phyloP scores from a whole-genome alignment of 2,113 vertebrate species.

The Phalacrocorax brasilianus region DNA sequence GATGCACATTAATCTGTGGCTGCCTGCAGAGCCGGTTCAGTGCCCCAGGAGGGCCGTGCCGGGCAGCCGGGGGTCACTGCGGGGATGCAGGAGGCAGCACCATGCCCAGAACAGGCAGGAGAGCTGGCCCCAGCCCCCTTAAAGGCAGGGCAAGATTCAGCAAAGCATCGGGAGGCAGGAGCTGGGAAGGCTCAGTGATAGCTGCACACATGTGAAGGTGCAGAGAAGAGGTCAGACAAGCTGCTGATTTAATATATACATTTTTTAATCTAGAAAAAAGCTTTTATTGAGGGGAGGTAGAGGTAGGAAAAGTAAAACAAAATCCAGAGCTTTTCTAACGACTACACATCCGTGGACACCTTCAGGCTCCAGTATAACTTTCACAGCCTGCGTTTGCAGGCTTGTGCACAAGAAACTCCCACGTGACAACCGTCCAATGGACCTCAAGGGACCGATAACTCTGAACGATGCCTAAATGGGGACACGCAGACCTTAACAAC shows the following conservation, averaged over 20 bases:
- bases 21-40: rapidly evolving
- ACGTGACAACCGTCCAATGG: rapidly evolving
- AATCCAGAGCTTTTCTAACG: not conserved
- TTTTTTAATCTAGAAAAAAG: not conserved
- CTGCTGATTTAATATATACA: not conserved
- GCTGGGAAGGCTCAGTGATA: not conserved
- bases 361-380: not conserved
- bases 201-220: not conserved
- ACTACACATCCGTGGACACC: rapidly evolving
- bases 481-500: rapidly evolving
- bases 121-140: not conserved
- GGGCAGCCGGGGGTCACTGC: not conserved
- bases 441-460: not conserved
- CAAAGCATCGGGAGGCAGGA: not conserved
- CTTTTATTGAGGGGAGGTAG: not conserved
- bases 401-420: not conserved
- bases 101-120: not conserved
- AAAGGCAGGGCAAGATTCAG: not conserved
- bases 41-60: not conserved
- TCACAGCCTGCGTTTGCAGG: not conserved
- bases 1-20: not conserved
- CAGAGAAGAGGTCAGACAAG: not conserved
- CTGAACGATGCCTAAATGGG: not conserved
- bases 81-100: not conserved
- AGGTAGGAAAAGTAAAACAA: not conserved